A percentile compares a stretch with the other conserved stretches of the same genome.
phyloP scores from a whole-genome alignment of 92 coral and sea anemone genomes.

The Actinernus sp. region DNA sequence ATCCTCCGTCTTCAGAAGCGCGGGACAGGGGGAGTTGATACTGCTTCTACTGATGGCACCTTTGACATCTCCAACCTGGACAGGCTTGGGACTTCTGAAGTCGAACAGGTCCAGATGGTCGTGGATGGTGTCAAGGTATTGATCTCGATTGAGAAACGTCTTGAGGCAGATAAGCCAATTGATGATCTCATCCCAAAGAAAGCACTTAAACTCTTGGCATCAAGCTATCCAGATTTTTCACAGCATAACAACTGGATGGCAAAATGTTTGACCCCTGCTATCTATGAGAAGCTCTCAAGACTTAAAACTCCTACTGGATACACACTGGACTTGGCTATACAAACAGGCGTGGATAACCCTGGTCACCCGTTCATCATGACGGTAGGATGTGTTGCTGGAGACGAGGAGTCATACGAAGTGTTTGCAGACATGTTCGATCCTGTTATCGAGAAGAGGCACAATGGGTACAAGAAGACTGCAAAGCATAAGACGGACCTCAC shows the following conservation, averaged over 20 bases:
- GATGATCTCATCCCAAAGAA: conserved; percentile 3
- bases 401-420: too few relatives aligned
- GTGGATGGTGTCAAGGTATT: conserved; percentile 83
- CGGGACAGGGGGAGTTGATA: too few relatives aligned
- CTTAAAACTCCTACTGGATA: conserved; percentile 74
- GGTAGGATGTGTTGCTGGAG: too few relatives aligned
- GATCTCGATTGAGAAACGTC: conserved; percentile 76
- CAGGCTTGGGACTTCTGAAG: conserved; percentile 89
- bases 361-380: too few relatives aligned
- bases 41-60: conserved; percentile 80
- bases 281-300: conserved; percentile 56
- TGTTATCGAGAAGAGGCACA: too few relatives aligned
- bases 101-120: conserved; percentile 88
- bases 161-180: conserved; percentile 73
- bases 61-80: conserved; percentile 90
- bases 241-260: conserved; percentile 95
- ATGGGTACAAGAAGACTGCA: conserved; percentile 73
- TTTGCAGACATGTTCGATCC: too few relatives aligned
- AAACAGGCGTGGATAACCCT: too few relatives aligned
- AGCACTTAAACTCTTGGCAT: background rate
- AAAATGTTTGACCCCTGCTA: conserved; percentile 72
- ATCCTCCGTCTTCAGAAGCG: conserved; percentile 89
- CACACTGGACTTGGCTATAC: conserved; percentile 78
- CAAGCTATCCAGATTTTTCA: conserved; percentile 80
- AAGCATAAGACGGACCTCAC: conserved; percentile 82